Base-by-base conservation (phyloP, 2,797 vertebrate genomes). In the Denticeps clupeoides region DNA sequence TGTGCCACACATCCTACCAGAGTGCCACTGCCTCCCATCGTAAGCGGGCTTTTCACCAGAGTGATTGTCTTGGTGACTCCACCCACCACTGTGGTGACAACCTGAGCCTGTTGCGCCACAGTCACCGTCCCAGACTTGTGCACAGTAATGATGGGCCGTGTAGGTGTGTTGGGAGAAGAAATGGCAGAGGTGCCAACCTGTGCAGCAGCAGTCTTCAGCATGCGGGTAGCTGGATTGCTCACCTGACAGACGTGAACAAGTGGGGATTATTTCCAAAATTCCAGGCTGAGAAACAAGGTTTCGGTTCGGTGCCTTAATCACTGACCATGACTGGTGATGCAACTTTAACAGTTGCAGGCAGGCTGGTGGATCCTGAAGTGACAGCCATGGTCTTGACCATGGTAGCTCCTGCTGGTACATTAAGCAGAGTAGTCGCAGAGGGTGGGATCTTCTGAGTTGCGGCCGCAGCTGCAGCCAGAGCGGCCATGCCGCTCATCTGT, bases 41-140 rank as follows among this genome's bases (percentile, higher is more conserved):
- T 85, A 50, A 89, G 82, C n/a, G 87, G 86, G 53, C 87, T 88
- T 60, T 88, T 89, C 49, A 88, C 86, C 11, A 89, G 69, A 1
- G 87, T 89, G 72, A 89, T 88, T 47, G 86, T 89, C 55, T 88
- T 89, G 55, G 87, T 89, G 63, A 89, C 86, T 0, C 87, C 87
- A 0, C 87, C 87, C 5, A 89, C 86, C 52, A 89, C 73, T 0
- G 87, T 89, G 47, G 86, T 88, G 65, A 89, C 82, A 35, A 89
- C 87, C 60, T 89, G 87, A 9, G 86, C 79, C 60, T 87, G 86
- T 74, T 88, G 87, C 1, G 86, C 85, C 51, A 89, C 87, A 0
- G 87, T 88, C 49, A 89, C 86, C 0, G 87, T 87, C 18, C 87
- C 86, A 0, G 86, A 88, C 54, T 89, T 89, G 71, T 88, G 87